These are phyloP conservation scores for Sinocyclocheilus rhinocerous DNA, from an alignment of 2,113 vertebrate genomes.

Conservation along the genomic window DNA sequence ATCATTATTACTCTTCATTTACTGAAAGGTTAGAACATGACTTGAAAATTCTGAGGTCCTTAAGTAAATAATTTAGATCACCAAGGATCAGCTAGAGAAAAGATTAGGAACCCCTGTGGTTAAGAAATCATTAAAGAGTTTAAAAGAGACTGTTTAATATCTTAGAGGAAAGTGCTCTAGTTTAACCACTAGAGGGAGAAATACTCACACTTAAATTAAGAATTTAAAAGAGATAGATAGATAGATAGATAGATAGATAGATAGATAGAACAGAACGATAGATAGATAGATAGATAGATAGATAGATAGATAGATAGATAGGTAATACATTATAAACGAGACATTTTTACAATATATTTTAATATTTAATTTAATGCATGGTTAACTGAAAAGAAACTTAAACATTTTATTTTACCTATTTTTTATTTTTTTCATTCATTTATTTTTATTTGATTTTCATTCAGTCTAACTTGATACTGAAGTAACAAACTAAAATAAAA, in stretches of 20 bases:
- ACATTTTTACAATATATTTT: background rate
- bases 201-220: constrained; percentile 3
- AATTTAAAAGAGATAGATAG: background rate
- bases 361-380: background rate
- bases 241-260: background rate
- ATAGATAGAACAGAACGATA: too few species aligned
- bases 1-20: background rate
- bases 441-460: background rate
- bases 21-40: background rate
- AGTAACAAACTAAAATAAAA: background rate
- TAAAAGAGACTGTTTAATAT: background rate
- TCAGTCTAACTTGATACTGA: background rate
- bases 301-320: too few species aligned
- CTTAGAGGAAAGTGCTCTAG: background rate
- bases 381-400: background rate
- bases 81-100: background rate
- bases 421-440: background rate
- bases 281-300: too few species aligned
- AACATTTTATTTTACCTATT: background rate
- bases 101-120: background rate
- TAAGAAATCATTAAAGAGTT: too few species aligned
- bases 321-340: too few species aligned
- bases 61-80: background rate
- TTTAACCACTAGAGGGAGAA: constrained; percentile 3
- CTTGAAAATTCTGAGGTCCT: background rate